phyloP scores from a whole-genome alignment of 2,113 vertebrate species.

The Synodontis membranacea region DNA sequence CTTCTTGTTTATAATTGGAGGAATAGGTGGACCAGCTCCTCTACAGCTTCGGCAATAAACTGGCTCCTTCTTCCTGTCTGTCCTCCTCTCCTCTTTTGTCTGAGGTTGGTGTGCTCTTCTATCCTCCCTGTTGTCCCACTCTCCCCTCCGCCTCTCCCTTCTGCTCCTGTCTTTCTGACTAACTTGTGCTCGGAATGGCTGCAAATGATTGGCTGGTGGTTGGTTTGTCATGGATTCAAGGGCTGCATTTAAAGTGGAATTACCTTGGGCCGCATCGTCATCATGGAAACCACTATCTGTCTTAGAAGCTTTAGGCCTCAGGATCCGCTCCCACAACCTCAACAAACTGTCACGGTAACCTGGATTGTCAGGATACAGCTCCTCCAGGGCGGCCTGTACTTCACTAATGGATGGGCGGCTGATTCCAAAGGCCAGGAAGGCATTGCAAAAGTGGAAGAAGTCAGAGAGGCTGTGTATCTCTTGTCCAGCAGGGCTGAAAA shows the following conservation, averaged over 20 bases:
- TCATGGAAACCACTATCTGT: constrained; percentile 71
- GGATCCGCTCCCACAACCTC: constrained; percentile 75
- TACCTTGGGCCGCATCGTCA: constrained; percentile 18
- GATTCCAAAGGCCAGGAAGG: constrained; percentile 85
- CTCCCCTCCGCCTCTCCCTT: constrained; percentile 41
- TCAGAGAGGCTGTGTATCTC: constrained; percentile 80
- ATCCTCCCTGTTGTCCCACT: constrained; percentile 32
- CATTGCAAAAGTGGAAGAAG: constrained; percentile 87
- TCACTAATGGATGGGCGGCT: constrained; percentile 78
- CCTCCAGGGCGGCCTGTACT: constrained; percentile 82
- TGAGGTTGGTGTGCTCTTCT: constrained; percentile 23
- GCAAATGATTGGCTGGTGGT: constrained; percentile 48
- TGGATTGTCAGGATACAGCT: constrained; percentile 81
- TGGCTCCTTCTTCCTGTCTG: constrained; percentile 41
- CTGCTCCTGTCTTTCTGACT: constrained; percentile 37
- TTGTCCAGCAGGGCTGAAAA: constrained; percentile 81
- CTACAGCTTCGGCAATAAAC: constrained; percentile 42
- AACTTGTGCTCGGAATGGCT: constrained; percentile 37
- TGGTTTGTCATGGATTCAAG: background rate
- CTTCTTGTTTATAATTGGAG: constrained; percentile 38
- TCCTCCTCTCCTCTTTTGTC: constrained; percentile 33
- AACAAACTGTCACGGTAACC: constrained; percentile 68
- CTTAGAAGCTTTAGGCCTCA: constrained; percentile 76
- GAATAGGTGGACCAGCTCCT: constrained; percentile 32
- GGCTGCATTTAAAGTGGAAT: constrained; percentile 1